Percentiles rank a stretch among this genome's conserved stretches.
These are phyloP conservation scores for Helicolenus hilgendorfi DNA, from an alignment of 2,797 vertebrate species.

Conservation along the genomic window DNA sequence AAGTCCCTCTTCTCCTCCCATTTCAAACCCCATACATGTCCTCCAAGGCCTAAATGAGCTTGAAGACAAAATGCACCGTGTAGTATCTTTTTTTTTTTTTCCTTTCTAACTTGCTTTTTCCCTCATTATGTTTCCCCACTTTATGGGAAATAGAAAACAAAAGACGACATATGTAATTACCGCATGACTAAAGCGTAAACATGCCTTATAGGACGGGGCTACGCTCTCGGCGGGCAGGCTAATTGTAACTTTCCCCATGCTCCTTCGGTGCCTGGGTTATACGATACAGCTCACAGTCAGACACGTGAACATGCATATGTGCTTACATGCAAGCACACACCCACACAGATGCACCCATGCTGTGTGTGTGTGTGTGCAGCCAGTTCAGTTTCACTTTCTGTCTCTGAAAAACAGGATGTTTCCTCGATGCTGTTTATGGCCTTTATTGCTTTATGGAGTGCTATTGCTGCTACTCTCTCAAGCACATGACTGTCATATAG, in stretches of 20 bases:
- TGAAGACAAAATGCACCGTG: slow-evolving; percentile 76
- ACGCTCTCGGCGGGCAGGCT: slow-evolving; percentile 78
- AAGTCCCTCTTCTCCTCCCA: slow-evolving; percentile 69
- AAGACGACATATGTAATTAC: slow-evolving; percentile 89
- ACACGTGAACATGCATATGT: slow-evolving; percentile 69
- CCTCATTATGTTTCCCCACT: slow-evolving; percentile 79
- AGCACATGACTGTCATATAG: slow-evolving; percentile 41
- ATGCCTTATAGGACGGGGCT: slow-evolving; percentile 74
- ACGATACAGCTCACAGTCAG: slow-evolving; percentile 71
- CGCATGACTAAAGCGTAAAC: slow-evolving; percentile 85
- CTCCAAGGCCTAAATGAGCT: slow-evolving; percentile 78
- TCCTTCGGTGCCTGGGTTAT: slow-evolving; percentile 78
- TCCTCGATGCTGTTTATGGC: slow-evolving; percentile 22
- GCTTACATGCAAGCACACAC: slow-evolving; percentile 52
- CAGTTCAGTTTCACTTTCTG: slow-evolving; percentile 52
- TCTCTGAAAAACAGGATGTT: slow-evolving; percentile 5
- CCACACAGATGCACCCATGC: slow-evolving; percentile 56
- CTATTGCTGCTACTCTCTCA: slow-evolving; percentile 27
- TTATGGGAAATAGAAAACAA: slow-evolving; percentile 85
- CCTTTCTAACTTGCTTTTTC: slow-evolving; percentile 59
- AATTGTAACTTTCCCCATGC: slow-evolving; percentile 83
- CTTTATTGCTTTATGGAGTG: slow-evolving; percentile 55
- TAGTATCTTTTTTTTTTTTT: slow-evolving; percentile 37
- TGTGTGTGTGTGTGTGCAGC: slow-evolving; percentile 28
- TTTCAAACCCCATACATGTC: slow-evolving; percentile 73